A percentile compares a stretch with the other conserved stretches of the same genome.
These are phyloP conservation scores for Solea solea DNA, from an alignment of 2,113 vertebrate genomes.

Conservation along the genomic window DNA sequence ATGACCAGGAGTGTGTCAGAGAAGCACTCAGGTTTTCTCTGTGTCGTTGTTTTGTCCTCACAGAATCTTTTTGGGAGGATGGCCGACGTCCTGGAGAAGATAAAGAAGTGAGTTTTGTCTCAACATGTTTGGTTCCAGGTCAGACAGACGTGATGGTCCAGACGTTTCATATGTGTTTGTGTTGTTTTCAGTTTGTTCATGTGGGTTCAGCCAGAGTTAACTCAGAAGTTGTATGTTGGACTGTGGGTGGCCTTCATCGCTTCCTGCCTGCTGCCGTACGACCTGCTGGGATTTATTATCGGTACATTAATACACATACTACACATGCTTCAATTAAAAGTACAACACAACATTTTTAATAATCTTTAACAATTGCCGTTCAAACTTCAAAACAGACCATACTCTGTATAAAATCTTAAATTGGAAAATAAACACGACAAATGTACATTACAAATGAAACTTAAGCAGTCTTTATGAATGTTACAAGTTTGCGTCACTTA, in stretches of 20 bases:
- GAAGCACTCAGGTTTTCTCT: no score
- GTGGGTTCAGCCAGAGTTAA: conserved; percentile 96
- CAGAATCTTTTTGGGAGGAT: conserved; percentile 99
- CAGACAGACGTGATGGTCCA: not conserved
- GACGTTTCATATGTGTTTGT: conserved; percentile 3
- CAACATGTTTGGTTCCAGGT: not conserved
- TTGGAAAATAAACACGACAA: no score
- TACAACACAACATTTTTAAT: no score
- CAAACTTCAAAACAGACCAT: no score
- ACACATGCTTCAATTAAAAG: not conserved
- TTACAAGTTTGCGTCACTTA: no score
- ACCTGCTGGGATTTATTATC: conserved; percentile 89
- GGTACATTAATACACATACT: conserved; percentile 73
- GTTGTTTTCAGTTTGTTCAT: conserved; percentile 86
- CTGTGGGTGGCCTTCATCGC: conserved; percentile 92
- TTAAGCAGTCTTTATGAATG: no score
- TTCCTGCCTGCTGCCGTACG: conserved; percentile 94
- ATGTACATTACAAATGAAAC: no score
- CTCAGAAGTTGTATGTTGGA: conserved; percentile 93
- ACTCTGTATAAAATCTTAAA: no score
- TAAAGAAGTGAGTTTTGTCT: conserved; percentile 90
- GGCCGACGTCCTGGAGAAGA: conserved; percentile 97
- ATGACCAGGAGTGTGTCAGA: no score
- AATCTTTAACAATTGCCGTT: no score
- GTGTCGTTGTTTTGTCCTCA: not conserved